Evolutionary conservation across 2,113 vertebrate genomes (phyloP), one percentile per base, ranked within the genome.

Genomic region (Strix uralensis): DNA sequence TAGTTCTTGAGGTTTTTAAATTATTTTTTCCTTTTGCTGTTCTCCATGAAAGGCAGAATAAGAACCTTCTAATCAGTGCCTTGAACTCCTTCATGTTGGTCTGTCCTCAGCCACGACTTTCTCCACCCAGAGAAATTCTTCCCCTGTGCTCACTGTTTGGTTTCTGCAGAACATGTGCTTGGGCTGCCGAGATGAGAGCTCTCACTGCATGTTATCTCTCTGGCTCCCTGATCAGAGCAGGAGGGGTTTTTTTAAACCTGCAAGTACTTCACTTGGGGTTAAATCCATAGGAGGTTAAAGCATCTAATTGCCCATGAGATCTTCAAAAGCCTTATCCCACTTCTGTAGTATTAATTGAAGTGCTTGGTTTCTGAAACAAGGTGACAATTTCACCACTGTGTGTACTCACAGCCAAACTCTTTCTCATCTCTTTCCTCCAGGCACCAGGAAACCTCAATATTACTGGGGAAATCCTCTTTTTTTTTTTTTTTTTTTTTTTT

Each of bases 361-460:
- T 7, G 18, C 19, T 70, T 32, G 22, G 15, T 62, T 94, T 73
- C 55, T 70, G 29, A 23, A 2, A 29, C 0, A 0, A 66, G 36
- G 22, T 47, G n/a, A 79, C 0, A 0, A 26, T 26, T 81, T 74
- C 58, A 54, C 40, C 0, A 0, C 55, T 38, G 15, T 18, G 12
- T 16, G 18, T 26, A 34, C n/a, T 58, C 59, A 27, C 26, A 34
- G 49, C 7, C 30, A 88, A 90, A 65, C 8, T 16, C 36, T 72
- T 52, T 30, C 44, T 67, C 49, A 29, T 13, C 9, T 52, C 44
- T 65, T 57, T 79, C 55, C 40, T 65, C 7, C 40, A 71, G 57
- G 55, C 51, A 84, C 49, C 0, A 3, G 20, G n/a, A 82, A 90
- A n/a, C 30, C 19, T 67, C 51, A 72, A 4, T 0, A 0, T 61